Percentiles rank a stretch among this genome's conserved stretches.
Evolutionary conservation across 92 coral and sea anemone genomes (phyloP).

Genomic region (Montipora capitata): DNA sequence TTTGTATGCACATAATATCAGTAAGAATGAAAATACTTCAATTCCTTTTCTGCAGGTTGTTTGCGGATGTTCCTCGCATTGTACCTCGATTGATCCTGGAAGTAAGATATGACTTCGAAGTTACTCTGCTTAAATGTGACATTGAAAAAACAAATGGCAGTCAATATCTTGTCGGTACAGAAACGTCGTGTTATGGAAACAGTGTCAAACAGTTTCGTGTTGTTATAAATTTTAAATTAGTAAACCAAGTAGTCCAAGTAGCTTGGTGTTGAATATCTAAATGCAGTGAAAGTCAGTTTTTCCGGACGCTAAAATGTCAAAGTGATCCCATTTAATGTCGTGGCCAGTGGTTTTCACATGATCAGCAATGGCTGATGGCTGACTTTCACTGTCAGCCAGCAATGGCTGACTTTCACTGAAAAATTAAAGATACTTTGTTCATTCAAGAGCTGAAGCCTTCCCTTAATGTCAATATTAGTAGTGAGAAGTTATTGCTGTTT

Average conservation of each 20-base stretch:
- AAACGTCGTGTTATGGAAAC: not conserved
- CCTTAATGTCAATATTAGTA: too few relatives aligned
- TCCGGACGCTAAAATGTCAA: too few relatives aligned
- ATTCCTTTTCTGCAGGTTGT: not conserved
- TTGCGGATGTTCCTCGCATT: not conserved
- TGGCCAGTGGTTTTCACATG: too few relatives aligned
- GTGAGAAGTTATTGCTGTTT: too few relatives aligned
- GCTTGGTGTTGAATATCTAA: not conserved
- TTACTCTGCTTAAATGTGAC: not conserved
- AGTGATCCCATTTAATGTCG: too few relatives aligned
- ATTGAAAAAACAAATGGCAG: not conserved
- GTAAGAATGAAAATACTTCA: not conserved
- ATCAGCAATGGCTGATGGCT: too few relatives aligned
- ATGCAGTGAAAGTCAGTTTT: too few relatives aligned
- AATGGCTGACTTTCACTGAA: too few relatives aligned
- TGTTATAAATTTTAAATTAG: too few relatives aligned
- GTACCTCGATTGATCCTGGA: not conserved
- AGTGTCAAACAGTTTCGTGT: not conserved
- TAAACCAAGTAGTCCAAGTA: not conserved
- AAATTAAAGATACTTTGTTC: too few relatives aligned
- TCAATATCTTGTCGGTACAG: not conserved
- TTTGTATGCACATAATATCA: not conserved
- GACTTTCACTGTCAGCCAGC: too few relatives aligned
- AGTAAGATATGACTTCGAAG: not conserved
- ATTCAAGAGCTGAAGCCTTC: too few relatives aligned